A percentile compares a stretch with the other conserved stretches of the same genome.
Evolutionary conservation across 2,888 invertebrate species (phyloP).

Genomic region (Dasysyrphus tricinctus): DNA sequence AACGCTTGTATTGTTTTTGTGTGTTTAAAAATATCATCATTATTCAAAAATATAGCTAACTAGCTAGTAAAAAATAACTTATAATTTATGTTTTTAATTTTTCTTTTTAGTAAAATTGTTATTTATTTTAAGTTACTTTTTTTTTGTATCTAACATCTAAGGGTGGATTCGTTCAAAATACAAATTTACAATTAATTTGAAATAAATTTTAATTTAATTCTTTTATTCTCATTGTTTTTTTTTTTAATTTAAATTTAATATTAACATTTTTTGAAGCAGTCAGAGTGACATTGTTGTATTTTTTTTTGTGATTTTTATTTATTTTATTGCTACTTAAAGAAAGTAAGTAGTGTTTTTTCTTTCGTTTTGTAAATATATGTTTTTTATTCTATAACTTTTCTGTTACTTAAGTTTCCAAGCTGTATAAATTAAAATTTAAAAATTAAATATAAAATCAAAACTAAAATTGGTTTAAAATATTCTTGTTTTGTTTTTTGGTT

Average conservation of each 20-base stretch:
- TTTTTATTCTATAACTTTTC: slow-evolving; percentile 55
- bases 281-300: slow-evolving; percentile 67
- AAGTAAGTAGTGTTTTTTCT: slow-evolving; percentile 67
- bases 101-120: slow-evolving; percentile 58
- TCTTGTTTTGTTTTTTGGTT: slow-evolving; percentile 15
- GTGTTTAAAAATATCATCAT: slow-evolving; percentile 59
- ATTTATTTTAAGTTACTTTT: slow-evolving; percentile 33
- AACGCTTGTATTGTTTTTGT: slow-evolving; percentile 41
- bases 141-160: slow-evolving; percentile 69
- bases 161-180: slow-evolving; percentile 77
- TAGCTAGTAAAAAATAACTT: slow-evolving; percentile 71
- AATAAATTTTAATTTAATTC: slow-evolving; percentile 44
- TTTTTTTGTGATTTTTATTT: slow-evolving; percentile 56
- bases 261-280: slow-evolving; percentile 67
- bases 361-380: slow-evolving; percentile 74
- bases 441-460: slow-evolving; percentile 31
- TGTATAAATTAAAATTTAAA: slow-evolving; percentile 66
- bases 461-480: slow-evolving; percentile 49
- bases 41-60: slow-evolving; percentile 72
- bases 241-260: slow-evolving; percentile 48
- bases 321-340: slow-evolving; percentile 46
- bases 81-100: slow-evolving; percentile 23
- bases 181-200: slow-evolving; percentile 76
- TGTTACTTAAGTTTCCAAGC: slow-evolving; percentile 54
- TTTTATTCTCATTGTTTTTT: slow-evolving; percentile 49